A percentile compares a stretch with the other conserved stretches of the same genome.
Evolutionary conservation across 2,888 invertebrate genomes (phyloP).

Genomic region (Fragum whitleyi): DNA sequence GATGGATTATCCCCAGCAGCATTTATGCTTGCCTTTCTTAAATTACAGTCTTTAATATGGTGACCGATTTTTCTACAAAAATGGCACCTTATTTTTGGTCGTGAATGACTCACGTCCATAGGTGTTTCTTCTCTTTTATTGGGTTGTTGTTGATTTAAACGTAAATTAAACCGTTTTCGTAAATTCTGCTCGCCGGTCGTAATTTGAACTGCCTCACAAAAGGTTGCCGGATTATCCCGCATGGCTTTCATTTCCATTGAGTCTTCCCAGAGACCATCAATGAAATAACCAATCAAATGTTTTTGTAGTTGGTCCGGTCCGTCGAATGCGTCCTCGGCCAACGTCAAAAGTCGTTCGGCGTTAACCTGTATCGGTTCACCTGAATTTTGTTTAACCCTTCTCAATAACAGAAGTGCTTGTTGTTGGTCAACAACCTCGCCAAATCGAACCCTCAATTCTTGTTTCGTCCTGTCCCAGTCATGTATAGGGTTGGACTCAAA

Average conservation of each 20-base stretch:
- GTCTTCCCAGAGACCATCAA: slow-evolving; percentile 35
- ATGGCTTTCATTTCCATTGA: slow-evolving; percentile 45
- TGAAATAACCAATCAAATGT: slow-evolving; percentile 37
- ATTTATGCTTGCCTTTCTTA: background rate
- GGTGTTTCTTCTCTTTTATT: slow-evolving; percentile 28
- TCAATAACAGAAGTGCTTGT: slow-evolving; percentile 35
- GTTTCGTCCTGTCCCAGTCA: slow-evolving; percentile 23
- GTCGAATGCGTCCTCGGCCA: slow-evolving; percentile 46
- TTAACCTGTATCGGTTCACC: slow-evolving; percentile 41
- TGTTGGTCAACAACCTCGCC: slow-evolving; percentile 46
- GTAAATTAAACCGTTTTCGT: slow-evolving; percentile 40
- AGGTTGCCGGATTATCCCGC: slow-evolving; percentile 31
- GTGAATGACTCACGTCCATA: slow-evolving; percentile 36
- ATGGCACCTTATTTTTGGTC: slow-evolving; percentile 10
- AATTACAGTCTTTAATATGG: background rate
- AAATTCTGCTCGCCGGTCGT: slow-evolving; percentile 35
- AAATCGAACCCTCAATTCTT: slow-evolving; percentile 28
- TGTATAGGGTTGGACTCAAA: background rate
- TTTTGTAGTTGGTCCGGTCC: slow-evolving; percentile 8
- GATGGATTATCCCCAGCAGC: background rate
- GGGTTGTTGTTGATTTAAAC: background rate
- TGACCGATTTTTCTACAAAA: slow-evolving; percentile 10
- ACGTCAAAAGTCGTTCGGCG: slow-evolving; percentile 36
- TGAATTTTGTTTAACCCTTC: slow-evolving; percentile 40
- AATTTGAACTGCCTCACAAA: slow-evolving; percentile 15